Evolutionary conservation across 2,888 invertebrate genomes (phyloP).

Genomic region (Amphipoea lucens): DNA sequence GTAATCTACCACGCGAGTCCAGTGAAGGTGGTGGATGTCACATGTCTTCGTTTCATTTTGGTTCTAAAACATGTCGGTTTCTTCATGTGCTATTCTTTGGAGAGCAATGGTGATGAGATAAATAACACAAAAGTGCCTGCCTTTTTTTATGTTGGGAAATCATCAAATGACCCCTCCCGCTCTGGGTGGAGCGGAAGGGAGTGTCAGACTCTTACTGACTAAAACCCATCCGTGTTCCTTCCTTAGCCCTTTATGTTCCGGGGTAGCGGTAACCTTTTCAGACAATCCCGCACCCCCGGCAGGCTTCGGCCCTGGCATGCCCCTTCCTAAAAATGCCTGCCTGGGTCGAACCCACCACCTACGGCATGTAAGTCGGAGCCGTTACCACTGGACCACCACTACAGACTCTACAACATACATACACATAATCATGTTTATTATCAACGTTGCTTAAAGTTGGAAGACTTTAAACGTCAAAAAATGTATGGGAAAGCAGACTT

Average conservation of each 20-base stretch:
- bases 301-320: no score
- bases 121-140: not conserved
- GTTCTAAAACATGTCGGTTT: not conserved
- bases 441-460: not conserved
- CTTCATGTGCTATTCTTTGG: not conserved
- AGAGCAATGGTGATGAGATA: not conserved
- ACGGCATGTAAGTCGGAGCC: not conserved
- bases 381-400: not conserved
- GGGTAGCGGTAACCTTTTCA: no score
- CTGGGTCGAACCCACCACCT: not conserved
- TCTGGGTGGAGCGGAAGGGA: no score
- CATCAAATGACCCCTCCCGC: no score
- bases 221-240: no score
- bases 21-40: not conserved
- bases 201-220: no score
- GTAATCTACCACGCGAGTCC: not conserved
- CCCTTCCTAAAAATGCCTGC: not conserved
- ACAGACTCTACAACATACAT: not conserved
- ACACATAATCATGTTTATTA: not conserved
- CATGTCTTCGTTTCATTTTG: not conserved
- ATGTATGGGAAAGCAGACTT: no score
- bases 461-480: not conserved
- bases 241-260: no score
- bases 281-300: no score
- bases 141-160: no score